phyloP scores from a whole-genome alignment of 2,888 invertebrate genomes.

The Prenolepis imparis region DNA sequence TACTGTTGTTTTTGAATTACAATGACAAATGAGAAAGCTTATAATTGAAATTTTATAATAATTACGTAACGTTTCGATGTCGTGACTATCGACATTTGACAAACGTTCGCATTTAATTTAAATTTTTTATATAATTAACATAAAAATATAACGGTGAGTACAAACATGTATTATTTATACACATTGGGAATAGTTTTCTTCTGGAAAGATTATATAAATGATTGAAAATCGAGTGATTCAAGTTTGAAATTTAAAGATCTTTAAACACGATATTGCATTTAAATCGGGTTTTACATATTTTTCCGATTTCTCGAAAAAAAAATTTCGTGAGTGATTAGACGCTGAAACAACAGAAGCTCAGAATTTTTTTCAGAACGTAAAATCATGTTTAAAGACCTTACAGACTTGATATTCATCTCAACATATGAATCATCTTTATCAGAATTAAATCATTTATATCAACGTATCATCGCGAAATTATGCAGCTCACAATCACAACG shows the following conservation, averaged over 20 bases:
- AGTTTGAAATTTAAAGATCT: constrained; percentile 14
- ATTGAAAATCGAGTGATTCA: background rate
- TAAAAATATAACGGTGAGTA: background rate
- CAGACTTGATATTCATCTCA: background rate
- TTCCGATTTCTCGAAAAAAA: background rate
- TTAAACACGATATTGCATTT: background rate
- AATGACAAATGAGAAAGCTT: background rate
- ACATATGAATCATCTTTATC: background rate
- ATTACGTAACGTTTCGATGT: background rate
- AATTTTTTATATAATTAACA: background rate
- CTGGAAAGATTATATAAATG: background rate
- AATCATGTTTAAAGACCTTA: background rate
- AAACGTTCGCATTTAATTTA: background rate
- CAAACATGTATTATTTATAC: background rate
- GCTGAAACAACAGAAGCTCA: background rate
- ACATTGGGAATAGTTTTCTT: background rate
- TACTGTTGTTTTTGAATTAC: background rate
- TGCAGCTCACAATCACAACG: background rate
- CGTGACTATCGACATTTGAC: background rate
- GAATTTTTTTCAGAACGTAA: background rate
- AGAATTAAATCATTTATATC: background rate
- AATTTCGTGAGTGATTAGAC: background rate
- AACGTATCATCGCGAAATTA: background rate
- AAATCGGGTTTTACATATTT: background rate
- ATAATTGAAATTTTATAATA: constrained; percentile 1